Evolutionary conservation across 2,888 invertebrate genomes (phyloP).

Genomic region (Drosophila flavopinicola): DNA sequence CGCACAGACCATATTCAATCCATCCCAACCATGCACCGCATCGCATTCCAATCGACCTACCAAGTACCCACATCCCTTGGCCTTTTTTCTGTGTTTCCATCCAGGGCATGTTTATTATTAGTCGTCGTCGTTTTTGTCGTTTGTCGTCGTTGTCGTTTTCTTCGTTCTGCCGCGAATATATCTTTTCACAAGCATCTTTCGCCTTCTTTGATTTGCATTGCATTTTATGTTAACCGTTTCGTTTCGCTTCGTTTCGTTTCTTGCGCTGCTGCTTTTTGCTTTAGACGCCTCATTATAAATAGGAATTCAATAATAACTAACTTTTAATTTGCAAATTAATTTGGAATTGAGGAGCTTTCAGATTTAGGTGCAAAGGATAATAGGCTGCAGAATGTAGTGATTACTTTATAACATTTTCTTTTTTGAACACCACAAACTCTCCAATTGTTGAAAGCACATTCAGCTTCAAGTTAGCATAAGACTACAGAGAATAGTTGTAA

Average conservation of each 20-base stretch:
- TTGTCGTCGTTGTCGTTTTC: constrained; percentile 23
- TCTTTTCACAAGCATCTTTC: constrained; percentile 9
- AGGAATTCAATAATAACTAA: background rate
- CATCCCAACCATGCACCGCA: constrained; percentile 64
- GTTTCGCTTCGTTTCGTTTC: too few species aligned
- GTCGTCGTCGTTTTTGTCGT: constrained; percentile 21
- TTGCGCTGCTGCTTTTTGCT: constrained; percentile 22
- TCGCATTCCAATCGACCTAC: constrained; percentile 54
- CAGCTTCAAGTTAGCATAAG: constrained; percentile 1
- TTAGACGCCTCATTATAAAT: constrained; percentile 10
- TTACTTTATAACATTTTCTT: too few species aligned
- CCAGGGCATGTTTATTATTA: constrained; percentile 42
- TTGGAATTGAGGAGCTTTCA: too few species aligned
- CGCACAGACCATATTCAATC: background rate
- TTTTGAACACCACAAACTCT: background rate
- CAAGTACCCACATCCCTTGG: constrained; percentile 27
- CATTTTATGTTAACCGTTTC: constrained; percentile 31
- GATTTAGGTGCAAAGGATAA: too few species aligned
- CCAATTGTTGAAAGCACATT: background rate
- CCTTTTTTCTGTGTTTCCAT: constrained; percentile 51
- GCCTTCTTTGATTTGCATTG: constrained; percentile 40
- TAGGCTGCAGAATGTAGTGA: too few species aligned
- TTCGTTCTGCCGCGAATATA: constrained; percentile 18
- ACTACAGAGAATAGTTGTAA: background rate
- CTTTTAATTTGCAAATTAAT: background rate